A percentile compares a stretch with the other conserved stretches of the same genome.
Evolutionary conservation across 2,888 invertebrate genomes (phyloP).

Genomic region (Microctonus aethiopoides): DNA sequence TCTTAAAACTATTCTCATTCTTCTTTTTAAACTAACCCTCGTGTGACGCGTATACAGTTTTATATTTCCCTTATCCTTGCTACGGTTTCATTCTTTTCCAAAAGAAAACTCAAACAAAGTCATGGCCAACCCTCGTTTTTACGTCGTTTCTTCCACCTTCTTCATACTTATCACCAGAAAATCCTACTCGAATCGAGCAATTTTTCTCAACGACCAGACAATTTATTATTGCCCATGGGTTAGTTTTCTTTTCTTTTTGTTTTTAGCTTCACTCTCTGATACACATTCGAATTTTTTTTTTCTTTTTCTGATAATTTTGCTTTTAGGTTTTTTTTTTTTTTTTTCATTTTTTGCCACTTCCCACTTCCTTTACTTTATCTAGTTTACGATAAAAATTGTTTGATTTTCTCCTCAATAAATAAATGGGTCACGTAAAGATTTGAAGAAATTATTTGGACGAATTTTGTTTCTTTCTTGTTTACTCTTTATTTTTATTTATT

Average conservation of each 20-base stretch:
- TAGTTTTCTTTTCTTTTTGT: slow-evolving; percentile 10
- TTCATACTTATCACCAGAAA: slow-evolving; percentile 11
- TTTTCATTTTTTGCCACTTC: background rate
- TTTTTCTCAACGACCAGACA: slow-evolving; percentile 29
- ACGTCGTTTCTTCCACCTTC: background rate
- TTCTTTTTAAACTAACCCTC: background rate
- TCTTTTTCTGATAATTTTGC: background rate
- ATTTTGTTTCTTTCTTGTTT: background rate
- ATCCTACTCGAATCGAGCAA: slow-evolving; percentile 27
- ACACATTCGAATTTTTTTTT: background rate
- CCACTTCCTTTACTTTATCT: background rate
- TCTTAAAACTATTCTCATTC: background rate
- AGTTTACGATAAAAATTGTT: background rate
- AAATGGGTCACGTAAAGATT: background rate
- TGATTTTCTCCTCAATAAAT: background rate
- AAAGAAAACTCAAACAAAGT: slow-evolving; percentile 20
- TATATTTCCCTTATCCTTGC: background rate
- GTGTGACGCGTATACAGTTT: background rate
- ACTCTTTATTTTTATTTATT: background rate
- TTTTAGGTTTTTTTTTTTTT: background rate
- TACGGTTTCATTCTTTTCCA: background rate
- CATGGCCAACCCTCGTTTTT: slow-evolving; percentile 9
- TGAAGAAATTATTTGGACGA: background rate
- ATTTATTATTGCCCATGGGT: slow-evolving; percentile 22
- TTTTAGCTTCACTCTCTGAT: background rate